Base-by-base conservation (phyloP, 2,888 invertebrate genomes). In the Saturnia japonica region DNA sequence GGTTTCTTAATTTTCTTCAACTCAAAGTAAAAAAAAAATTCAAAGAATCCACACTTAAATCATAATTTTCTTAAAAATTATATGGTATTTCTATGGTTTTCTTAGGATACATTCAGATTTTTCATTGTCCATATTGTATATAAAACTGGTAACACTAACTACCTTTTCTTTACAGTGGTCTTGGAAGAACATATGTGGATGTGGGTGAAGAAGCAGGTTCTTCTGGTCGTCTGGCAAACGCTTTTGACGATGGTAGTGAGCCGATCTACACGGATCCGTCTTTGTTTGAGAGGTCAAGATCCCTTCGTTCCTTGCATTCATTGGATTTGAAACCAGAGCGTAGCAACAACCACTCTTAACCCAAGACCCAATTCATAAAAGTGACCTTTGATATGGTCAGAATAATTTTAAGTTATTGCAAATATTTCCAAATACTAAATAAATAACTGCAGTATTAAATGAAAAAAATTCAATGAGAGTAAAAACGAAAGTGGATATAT, bases 201-300 rank as follows among this genome's bases (percentile, higher is more conserved):
- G 94, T 87, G 54, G 94, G 86, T 68, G 95, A 87, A 74, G 93
- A 87, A 81, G 89, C 86, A n/a, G 95, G 90, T 71, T 95, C 91
- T 28, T 92, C 88, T 74, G 94, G 92, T n/a, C 86, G 93, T 19
- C 77, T 94, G 72, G 92, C 94, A 3, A 93, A 86, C 73, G 94
- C 94, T 22, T 97, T 97, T 83, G 97, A 97, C 84, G 97, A 98
- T 87, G 98, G 98, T 54, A 98, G 98, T 85, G 98, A 98, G 87
- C 98, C 98, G 0, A 98, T 98, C 80, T 98, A 98, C 90, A 98
- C 98, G 0, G 98, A 98, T 90, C 98, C 98, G 0, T 97, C 98
- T 2, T 94, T 98, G 54, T 98, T 98, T 84, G 98, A 98, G 90
- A 95, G 97, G 77, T 97, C 97, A 45, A 95, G 97, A 83, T 97